Evolutionary conservation across 2,113 vertebrate species (phyloP).

Genomic region (Crotalus horridus): DNA sequence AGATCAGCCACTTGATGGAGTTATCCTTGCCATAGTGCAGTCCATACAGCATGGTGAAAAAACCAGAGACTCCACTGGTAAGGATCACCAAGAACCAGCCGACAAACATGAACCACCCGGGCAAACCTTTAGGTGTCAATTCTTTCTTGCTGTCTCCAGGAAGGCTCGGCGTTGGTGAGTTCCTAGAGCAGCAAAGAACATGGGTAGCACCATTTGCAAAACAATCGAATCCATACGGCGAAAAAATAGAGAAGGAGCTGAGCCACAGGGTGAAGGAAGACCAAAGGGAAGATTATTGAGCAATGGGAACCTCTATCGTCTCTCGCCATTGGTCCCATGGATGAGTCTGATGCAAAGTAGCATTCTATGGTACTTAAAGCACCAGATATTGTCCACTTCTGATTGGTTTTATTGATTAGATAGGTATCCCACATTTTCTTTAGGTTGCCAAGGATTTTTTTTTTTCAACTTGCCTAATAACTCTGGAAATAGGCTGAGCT

Average conservation of each 20-base stretch:
- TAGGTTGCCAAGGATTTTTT: not conserved
- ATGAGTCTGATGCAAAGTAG: not conserved
- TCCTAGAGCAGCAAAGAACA: constrained; percentile 43
- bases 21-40: constrained; percentile 85
- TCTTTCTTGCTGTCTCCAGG: constrained; percentile 60
- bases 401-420: not conserved
- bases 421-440: not conserved
- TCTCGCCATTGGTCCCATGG: not conserved
- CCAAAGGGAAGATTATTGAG: not conserved
- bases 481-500: not conserved
- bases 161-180: constrained; percentile 55
- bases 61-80: constrained; percentile 83
- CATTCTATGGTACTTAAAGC: not conserved
- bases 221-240: not conserved
- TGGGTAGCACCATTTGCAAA: no score
- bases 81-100: constrained; percentile 85
- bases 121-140: constrained; percentile 72
- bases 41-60: constrained; percentile 92
- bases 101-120: constrained; percentile 91
- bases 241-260: not conserved
- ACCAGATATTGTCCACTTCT: not conserved
- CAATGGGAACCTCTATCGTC: not conserved
- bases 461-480: not conserved
- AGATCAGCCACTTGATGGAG: constrained; percentile 91
- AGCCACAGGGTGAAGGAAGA: not conserved